phyloP scores from a whole-genome alignment of 2,797 vertebrate genomes.

The Poeciliopsis paucimaculata region DNA sequence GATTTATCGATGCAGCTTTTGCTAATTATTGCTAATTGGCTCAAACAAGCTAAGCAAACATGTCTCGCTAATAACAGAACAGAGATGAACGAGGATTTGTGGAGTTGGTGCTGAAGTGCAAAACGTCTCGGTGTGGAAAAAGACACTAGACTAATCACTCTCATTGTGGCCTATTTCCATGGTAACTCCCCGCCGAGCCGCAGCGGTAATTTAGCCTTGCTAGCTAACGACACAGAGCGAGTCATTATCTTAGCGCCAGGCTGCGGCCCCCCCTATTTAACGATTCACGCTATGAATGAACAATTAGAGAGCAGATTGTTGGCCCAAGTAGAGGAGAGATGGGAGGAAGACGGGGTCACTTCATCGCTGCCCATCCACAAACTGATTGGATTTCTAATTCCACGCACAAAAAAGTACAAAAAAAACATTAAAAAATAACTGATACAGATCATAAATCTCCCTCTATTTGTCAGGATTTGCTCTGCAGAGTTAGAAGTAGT shows the following conservation, averaged over 20 bases:
- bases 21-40: slow-evolving; percentile 16
- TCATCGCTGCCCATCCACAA: slow-evolving; percentile 11
- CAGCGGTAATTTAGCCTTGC: slow-evolving; percentile 79
- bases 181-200: slow-evolving; percentile 77
- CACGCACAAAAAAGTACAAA: neutral
- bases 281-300: slow-evolving; percentile 81
- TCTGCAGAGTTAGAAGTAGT: neutral
- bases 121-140: slow-evolving; percentile 55
- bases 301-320: slow-evolving; percentile 80
- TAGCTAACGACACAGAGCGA: slow-evolving; percentile 79
- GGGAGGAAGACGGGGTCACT: slow-evolving; percentile 32
- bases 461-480: too few relatives aligned
- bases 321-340: slow-evolving; percentile 43
- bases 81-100: slow-evolving; percentile 33
- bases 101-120: slow-evolving; percentile 58
- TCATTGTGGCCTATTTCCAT: slow-evolving; percentile 80
- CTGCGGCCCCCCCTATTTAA: slow-evolving; percentile 79
- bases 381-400: neutral
- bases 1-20: neutral
- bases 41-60: slow-evolving; percentile 1
- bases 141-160: slow-evolving; percentile 79
- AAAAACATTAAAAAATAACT: neutral
- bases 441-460: neutral
- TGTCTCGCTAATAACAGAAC: neutral
- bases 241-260: slow-evolving; percentile 79